phyloP scores from a whole-genome alignment of 1,140 invertebrate species.

The Drosophila quadrilineata region DNA sequence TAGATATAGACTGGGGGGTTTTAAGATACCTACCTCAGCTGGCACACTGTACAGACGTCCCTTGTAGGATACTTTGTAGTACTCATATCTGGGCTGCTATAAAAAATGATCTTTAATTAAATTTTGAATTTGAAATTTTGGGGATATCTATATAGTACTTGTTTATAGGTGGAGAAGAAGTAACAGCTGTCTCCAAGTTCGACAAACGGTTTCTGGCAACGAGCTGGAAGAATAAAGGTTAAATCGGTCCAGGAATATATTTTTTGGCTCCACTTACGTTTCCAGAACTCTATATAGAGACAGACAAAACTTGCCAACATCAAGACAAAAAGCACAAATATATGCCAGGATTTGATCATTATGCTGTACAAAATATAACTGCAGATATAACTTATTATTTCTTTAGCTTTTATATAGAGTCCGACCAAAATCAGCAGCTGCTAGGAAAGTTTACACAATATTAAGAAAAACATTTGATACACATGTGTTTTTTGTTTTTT shows the following conservation, averaged over 20 bases:
- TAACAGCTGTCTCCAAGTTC: slow-evolving; percentile 40
- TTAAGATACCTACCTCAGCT: slow-evolving; percentile 22
- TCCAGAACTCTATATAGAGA: slow-evolving; percentile 34
- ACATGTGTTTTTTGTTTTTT: too few species aligned
- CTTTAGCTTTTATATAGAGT: too few species aligned
- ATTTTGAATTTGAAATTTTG: neutral
- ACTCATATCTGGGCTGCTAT: slow-evolving; percentile 47
- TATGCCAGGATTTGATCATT: slow-evolving; percentile 31
- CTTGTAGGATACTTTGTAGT: slow-evolving; percentile 51
- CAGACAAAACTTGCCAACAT: slow-evolving; percentile 27
- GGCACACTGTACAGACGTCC: slow-evolving; percentile 48
- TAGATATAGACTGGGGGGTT: too few species aligned
- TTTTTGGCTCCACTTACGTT: slow-evolving; percentile 12
- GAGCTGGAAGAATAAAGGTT: slow-evolving; percentile 13
- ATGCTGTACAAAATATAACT: too few species aligned
- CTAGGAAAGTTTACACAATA: too few species aligned
- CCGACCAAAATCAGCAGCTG: too few species aligned
- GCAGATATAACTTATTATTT: too few species aligned
- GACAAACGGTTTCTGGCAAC: slow-evolving; percentile 48
- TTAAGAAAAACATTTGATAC: too few species aligned
- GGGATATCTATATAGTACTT: slow-evolving; percentile 38
- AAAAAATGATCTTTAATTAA: neutral
- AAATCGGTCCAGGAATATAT: too few species aligned
- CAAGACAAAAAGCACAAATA: slow-evolving; percentile 13
- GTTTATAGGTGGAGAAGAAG: slow-evolving; percentile 60